Evolutionary conservation across 2,797 vertebrate genomes (phyloP).

Genomic region (Fistularia commersonii): DNA sequence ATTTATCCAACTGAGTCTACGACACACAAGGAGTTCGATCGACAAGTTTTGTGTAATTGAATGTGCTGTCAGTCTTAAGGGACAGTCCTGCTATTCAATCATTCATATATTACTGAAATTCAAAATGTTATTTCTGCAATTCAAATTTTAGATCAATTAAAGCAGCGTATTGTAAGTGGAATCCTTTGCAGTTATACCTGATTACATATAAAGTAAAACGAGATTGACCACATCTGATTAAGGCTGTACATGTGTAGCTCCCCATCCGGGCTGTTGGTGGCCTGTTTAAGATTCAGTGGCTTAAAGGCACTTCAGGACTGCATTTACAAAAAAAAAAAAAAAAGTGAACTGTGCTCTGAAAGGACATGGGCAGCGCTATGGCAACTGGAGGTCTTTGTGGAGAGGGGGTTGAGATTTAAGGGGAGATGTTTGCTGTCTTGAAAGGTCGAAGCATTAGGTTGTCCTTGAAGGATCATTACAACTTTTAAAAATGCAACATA

Average conservation of each 20-base stretch:
- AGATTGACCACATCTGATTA: constrained; percentile 15
- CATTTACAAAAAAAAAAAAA: constrained; percentile 40
- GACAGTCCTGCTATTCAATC: no score
- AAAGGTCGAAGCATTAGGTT: constrained; percentile 35
- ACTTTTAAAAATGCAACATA: not conserved
- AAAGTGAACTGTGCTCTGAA: constrained; percentile 52
- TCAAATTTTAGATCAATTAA: constrained; percentile 39
- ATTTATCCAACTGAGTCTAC: constrained; percentile 50
- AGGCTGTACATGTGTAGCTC: constrained; percentile 10
- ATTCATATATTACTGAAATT: no score
- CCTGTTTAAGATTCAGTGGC: constrained; percentile 38
- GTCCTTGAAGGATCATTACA: constrained; percentile 12
- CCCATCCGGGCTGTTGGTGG: constrained; percentile 29
- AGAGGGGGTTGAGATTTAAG: constrained; percentile 65
- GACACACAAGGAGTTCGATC: constrained; percentile 44
- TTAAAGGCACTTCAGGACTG: constrained; percentile 48
- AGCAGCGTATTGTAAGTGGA: not conserved
- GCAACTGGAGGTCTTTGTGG: constrained; percentile 63
- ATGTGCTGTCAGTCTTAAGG: no score
- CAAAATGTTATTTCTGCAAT: no score
- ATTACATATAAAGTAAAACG: constrained; percentile 20
- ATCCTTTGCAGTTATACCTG: constrained; percentile 4
- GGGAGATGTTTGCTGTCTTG: constrained; percentile 64
- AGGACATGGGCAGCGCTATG: constrained; percentile 63
- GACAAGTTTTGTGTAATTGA: constrained; percentile 48